These are phyloP conservation scores for Epinephelus lanceolatus DNA, from an alignment of 2,113 vertebrate genomes.

Conservation along the genomic window DNA sequence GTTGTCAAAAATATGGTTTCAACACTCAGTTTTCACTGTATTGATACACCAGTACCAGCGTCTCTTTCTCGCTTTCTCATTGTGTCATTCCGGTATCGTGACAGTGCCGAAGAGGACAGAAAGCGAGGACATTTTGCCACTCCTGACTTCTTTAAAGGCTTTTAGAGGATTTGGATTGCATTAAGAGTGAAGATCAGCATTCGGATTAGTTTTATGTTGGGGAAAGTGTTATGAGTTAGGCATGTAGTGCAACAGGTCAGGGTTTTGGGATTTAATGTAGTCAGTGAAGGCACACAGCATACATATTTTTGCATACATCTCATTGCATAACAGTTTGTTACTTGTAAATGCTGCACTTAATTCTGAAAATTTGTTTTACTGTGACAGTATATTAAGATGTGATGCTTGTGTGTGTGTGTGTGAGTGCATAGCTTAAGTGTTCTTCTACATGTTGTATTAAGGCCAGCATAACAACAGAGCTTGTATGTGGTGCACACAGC, in stretches of 20 bases:
- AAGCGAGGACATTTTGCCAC: conserved; percentile 9
- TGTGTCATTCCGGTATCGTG: too few relatives aligned
- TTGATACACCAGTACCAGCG: too few relatives aligned
- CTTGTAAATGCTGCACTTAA: background rate
- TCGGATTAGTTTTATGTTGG: conserved; percentile 50
- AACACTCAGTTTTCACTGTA: too few relatives aligned
- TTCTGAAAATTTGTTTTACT: background rate
- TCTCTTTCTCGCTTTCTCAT: too few relatives aligned
- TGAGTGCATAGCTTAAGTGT: background rate
- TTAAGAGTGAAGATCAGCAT: conserved; percentile 40
- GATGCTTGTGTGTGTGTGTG: background rate
- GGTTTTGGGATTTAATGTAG: conserved; percentile 31
- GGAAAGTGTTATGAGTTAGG: conserved; percentile 18
- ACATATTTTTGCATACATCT: conserved; percentile 2
- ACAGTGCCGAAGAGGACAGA: background rate
- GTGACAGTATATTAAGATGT: background rate
- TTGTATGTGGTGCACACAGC: conserved; percentile 4
- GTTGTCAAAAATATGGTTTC: too few relatives aligned
- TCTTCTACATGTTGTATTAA: background rate
- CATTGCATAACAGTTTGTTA: conserved; percentile 16
- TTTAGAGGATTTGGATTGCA: conserved; percentile 56
- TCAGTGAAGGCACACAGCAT: background rate
- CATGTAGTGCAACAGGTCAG: conserved; percentile 1
- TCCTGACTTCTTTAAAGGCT: conserved; percentile 32
- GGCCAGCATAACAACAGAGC: background rate